A percentile compares a stretch with the other conserved stretches of the same genome.
Conservation (phyloP, 2,797 vertebrate species). For the Parotocinclus haroldoi region DNA sequence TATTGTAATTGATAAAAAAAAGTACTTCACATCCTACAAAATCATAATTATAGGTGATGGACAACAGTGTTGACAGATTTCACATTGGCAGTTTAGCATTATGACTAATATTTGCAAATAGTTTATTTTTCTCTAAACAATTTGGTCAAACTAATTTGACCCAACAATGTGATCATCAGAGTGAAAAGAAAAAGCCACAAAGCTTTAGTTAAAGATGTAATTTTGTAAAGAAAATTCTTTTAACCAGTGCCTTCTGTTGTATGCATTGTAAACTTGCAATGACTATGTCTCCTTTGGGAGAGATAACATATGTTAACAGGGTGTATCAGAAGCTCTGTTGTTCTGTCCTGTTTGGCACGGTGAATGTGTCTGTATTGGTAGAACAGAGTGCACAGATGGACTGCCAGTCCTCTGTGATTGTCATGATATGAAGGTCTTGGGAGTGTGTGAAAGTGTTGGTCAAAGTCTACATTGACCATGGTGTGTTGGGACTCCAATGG, state of each 20-base stretch:
- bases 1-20: conserved; percentile 34
- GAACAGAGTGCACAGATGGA: conserved; percentile 44
- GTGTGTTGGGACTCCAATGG: conserved; percentile 8
- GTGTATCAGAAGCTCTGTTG: conserved; percentile 18
- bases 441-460: conserved; percentile 19
- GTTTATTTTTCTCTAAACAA: too few species aligned
- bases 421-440: conserved; percentile 29
- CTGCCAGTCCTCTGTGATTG: conserved; percentile 27
- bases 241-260: conserved; percentile 19
- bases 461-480: conserved; percentile 25
- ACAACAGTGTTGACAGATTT: neutral
- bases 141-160: too few species aligned
- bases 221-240: neutral
- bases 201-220: conserved; percentile 23
- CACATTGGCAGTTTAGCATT: neutral
- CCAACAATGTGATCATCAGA: too few species aligned
- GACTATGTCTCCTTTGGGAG: conserved; percentile 10
- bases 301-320: conserved; percentile 22
- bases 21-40: conserved; percentile 1
- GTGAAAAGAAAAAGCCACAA: neutral
- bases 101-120: too few species aligned
- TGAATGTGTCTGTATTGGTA: conserved; percentile 9
- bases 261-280: conserved; percentile 5
- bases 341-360: neutral
- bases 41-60: conserved; percentile 9